Base-by-base conservation (phyloP, 2,888 invertebrate species). In the Andrena bucephala region DNA sequence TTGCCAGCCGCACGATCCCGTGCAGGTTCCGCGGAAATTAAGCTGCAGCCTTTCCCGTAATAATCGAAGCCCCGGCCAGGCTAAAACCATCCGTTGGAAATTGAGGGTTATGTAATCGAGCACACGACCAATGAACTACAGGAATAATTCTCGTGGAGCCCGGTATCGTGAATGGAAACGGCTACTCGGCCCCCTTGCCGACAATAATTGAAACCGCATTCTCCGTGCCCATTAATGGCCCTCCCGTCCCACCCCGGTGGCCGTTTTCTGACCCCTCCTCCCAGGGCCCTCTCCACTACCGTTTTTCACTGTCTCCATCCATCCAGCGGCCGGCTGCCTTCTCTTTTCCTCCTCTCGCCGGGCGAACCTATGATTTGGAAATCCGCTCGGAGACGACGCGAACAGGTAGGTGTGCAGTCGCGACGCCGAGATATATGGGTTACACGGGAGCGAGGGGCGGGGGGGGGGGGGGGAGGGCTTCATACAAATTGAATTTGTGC, bases 401-500 rank as follows among this genome's bases (percentile, higher is more conserved):
- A 83, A 77, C 83, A 81, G 87, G 78, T 85, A 81, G 87, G 77
- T 85, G 65, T 68, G 79, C 65, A 62, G 80, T 76, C 82, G 85
- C 86, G 85, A 77, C 72, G 67, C 69, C 63, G 66, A 91, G 86
- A 92, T 91, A 87, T 91, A 91, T 90, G 91, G 91, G 90, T 90
- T 90, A 88, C 89, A 88, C 87, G 80, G 88, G 85, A 90, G 83
- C 88, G 82, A 27, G 57, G 57, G n/a, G n/a, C n/a, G n/a, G n/a
- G n/a, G n/a, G n/a, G n/a, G n/a, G n/a, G n/a, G n/a, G n/a, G 20
- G 57, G 78, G 72, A 83, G 75, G 77, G 90, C 90, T 91, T 91
- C 92, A 91, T 92, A 92, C 91, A 93, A 93, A 93, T 92, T 93
- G 92, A 92, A 93, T 93, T 93, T 92, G 90, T 87, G 93, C 90